Evolutionary conservation across 1,140 invertebrate genomes (phyloP).

Genomic region (Papilio polytes): DNA sequence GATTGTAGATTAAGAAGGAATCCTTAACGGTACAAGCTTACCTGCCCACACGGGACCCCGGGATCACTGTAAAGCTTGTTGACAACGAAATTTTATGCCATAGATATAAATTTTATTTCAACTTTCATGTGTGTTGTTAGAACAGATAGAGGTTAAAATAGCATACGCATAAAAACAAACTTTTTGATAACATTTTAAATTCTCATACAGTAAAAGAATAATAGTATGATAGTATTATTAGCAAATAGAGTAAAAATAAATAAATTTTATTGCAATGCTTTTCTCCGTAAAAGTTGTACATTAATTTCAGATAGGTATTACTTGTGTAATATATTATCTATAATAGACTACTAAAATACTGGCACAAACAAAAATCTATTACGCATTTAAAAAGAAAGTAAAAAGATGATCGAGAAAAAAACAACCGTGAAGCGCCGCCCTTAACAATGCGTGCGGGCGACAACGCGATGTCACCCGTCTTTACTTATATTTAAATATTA

Average conservation of each 20-base stretch:
- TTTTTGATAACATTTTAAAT: too few relatives aligned
- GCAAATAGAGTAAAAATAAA: too few relatives aligned
- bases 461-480: slow-evolving; percentile 27
- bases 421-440: slow-evolving; percentile 30
- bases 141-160: background rate
- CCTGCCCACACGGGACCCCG: slow-evolving; percentile 61
- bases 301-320: too few relatives aligned
- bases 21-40: slow-evolving; percentile 65
- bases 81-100: slow-evolving; percentile 25
- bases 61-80: slow-evolving; percentile 49
- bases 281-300: too few relatives aligned
- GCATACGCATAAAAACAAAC: background rate
- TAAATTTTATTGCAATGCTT: background rate
- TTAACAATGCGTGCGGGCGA: slow-evolving; percentile 41
- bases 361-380: slow-evolving; percentile 27
- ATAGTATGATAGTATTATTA: too few relatives aligned
- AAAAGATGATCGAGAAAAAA: slow-evolving; percentile 32
- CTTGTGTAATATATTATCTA: background rate
- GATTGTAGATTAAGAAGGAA: slow-evolving; percentile 68
- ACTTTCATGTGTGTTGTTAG: background rate
- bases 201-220: too few relatives aligned
- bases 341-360: background rate
- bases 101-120: background rate
- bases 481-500: slow-evolving; percentile 18
- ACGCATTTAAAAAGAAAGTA: slow-evolving; percentile 24